Percentiles rank a stretch among this genome's conserved stretches.
Conservation (phyloP, 1,140 invertebrate species). For the Heliconius melpomene region DNA sequence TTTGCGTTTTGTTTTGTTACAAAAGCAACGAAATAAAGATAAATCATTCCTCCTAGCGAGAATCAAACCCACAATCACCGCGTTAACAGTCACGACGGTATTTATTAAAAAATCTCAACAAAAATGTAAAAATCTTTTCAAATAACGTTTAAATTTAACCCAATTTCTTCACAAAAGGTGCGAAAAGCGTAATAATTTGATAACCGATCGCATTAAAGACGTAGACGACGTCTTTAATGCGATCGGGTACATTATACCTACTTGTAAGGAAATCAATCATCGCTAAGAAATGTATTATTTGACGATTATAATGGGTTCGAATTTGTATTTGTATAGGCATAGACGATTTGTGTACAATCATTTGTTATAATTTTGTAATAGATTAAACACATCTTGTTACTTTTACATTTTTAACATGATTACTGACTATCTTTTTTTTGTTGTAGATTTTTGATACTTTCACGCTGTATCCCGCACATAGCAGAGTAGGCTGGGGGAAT, state of each 20-base stretch:
- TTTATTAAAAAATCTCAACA: not conserved
- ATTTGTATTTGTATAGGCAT: not conserved
- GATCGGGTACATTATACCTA: conserved; percentile 8
- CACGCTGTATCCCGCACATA: no score
- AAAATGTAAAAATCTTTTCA: conserved; percentile 1
- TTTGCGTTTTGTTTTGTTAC: no score
- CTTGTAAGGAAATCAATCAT: conserved; percentile 17
- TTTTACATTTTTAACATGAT: no score
- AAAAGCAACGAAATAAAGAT: no score
- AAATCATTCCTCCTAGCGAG: no score
- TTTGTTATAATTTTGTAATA: no score
- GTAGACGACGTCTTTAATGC: no score
- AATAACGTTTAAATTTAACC: conserved; percentile 4
- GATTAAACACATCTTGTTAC: no score
- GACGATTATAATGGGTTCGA: not conserved
- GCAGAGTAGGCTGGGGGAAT: no score
- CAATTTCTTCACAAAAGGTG: conserved; percentile 8
- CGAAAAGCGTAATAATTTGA: conserved; percentile 7
- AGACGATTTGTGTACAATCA: no score
- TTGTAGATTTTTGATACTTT: not conserved
- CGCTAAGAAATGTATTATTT: not conserved
- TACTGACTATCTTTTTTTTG: not conserved
- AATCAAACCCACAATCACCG: not conserved
- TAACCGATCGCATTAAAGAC: conserved; percentile 3
- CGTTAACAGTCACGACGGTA: not conserved